Base-by-base conservation (phyloP, 53 echinoderm and acorn worm genomes). In the Apostichopus leukothele region DNA sequence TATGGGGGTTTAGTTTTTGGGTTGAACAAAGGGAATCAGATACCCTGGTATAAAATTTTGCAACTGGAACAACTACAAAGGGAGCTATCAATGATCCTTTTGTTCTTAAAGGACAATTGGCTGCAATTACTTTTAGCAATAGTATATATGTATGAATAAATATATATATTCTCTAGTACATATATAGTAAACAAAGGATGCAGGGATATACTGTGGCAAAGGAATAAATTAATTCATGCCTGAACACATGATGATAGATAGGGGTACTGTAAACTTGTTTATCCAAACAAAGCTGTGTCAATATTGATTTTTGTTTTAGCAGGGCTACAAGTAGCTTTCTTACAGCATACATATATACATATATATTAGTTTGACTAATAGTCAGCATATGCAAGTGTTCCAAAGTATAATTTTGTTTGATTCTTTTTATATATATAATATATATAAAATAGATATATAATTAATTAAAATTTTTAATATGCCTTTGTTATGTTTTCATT, bases 11-110 rank as follows among this genome's bases (percentile, higher is more conserved):
- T 19, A n/a, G 71, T 18, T 63, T 63, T 57, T 59, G 68, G 85
- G 22, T 23, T 85, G 68, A 85, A 85, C 66, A 85, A 67, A 85
- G 85, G 85, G 50, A 85, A 85, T 26, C 81, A 54, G 59, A 81
- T 81, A 81, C 55, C 81, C 59, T 54, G 81, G 81, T 54, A 54
- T 81, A 59, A 50, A 22, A 39, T 39, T 54, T 22, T 52, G 55
- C 20, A 55, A 81, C 5, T 54, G 55, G 55, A 54, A 81, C 55
- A 59, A 81, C 13, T 50, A 54, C 53, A 54, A 54, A 39, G 39
- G 39, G 39, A 39, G 39, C 39, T 54, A 54, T 50, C n/a, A 71
- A 71, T 16, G 16, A 71, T 71, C n/a, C n/a, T 71, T 18, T 19
- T 71, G n/a, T 71, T n/a, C 10, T 6, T 71, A 71, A 13, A 16